Evolutionary conservation across 2,113 vertebrate genomes (phyloP), one percentile per base, ranked within the genome.

Genomic region (Trogon melanurus): DNA sequence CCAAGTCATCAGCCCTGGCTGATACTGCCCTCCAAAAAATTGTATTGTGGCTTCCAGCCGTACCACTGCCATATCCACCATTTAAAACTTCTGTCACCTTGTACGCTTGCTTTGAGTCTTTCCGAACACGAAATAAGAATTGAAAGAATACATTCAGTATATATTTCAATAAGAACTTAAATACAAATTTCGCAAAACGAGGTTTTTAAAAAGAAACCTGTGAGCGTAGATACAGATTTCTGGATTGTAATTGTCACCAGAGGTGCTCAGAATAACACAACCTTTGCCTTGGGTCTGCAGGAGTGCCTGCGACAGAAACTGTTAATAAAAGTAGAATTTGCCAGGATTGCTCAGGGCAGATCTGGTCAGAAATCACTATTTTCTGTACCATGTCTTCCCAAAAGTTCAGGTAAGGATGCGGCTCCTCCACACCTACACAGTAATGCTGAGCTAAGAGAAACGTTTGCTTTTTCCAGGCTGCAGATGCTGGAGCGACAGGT

Each of bases 401-500:
- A n/a, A 51, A 5, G 5, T 7, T 26, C 8, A 2, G 67, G 84
- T 36, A 34, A 51, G 79, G 60, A 47, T 0, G 0, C 4, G 27
- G 2, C 1, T 34, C 45, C 58, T 45, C 29, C 38, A 2, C 0
- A 0, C 54, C 10, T 18, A 20, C 13, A 4, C 56, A 44, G 54
- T 1, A 3, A 7, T 8, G 5, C 44, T 11, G 48, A 86, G 50
- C 69, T 93, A 36, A 53, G 86, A 57, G 45, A 15, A 27, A 6
- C 2, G 3, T 58, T 86, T 47, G 60, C 20, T 17, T 48, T 41
- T 76, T 26, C 13, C 97, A 99, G 99, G 91, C 93, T 99, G 97
- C 98, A 99, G 97, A 97, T 98, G 97, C 93, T 99, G 84, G 98
- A 99, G 78, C 98, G 97, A 97, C 98, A 98, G 93, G 98, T 99